These are phyloP conservation scores for Patiria miniata DNA, from an alignment of 35 echinoderm and acorn worm genomes.

Conservation along the genomic window DNA sequence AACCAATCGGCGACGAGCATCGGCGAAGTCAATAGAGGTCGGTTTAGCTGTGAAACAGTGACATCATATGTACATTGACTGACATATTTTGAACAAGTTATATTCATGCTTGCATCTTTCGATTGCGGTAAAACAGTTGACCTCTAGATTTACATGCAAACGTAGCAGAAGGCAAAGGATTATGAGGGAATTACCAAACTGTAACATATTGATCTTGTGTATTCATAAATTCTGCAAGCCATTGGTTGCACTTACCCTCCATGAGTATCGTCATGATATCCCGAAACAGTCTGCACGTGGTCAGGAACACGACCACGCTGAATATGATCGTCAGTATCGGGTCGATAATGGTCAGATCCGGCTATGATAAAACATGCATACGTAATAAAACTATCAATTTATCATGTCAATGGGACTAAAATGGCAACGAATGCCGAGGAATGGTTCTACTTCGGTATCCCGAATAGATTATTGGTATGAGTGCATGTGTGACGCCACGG, in stretches of 20 bases:
- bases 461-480: neutral
- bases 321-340: slow-evolving; percentile 56
- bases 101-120: no score
- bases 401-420: neutral
- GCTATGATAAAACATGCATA: neutral
- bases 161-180: neutral
- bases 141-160: neutral
- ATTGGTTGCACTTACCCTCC: slow-evolving; percentile 43
- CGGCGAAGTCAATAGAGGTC: slow-evolving; percentile 46
- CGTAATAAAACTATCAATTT: neutral
- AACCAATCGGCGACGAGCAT: slow-evolving; percentile 53
- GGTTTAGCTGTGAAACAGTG: slow-evolving; percentile 49
- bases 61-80: no score
- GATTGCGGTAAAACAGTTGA: no score
- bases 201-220: no score
- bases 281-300: slow-evolving; percentile 32
- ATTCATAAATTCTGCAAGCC: neutral
- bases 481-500: no score
- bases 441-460: neutral
- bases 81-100: no score
- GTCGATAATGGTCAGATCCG: slow-evolving; percentile 38
- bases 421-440: neutral
- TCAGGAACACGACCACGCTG: slow-evolving; percentile 33
- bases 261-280: slow-evolving; percentile 48
- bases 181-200: no score